Evolutionary conservation across 2,888 invertebrate species (phyloP), one percentile per base, ranked within the genome.

Genomic region (Gastracanthus pulcherrimus): DNA sequence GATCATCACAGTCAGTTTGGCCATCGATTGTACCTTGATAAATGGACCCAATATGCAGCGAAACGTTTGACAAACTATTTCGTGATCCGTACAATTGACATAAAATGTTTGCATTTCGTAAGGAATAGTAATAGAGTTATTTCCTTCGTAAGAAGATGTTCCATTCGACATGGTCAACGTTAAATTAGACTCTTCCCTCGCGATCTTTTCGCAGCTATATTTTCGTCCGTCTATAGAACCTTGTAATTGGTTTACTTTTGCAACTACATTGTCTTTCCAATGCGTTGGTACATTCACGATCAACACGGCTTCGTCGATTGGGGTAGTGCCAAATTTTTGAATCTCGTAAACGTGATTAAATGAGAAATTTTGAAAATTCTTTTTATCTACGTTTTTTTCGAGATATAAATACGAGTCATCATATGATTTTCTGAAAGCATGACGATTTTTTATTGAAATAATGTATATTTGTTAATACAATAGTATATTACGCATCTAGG

Each of bases 271-370:
- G n/a, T 84, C 74, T 26, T 81, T 77, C 48, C 76, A 71, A 6
- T 66, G 16, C 3, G 81, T 86, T 29, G 93, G 93, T 34, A 93
- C 85, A 38, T 84, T 83, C 16, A 93, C 84, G 36, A 84, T 85
- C 1, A 92, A 80, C 31, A 80, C 41, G 3, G 91, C 89, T 80
- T 89, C 88, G 16, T 91, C 88, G 5, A 92, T 87, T 7, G 92
- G 90, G 86, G 92, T 92, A 0, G 82, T 84, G 23, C 92, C 92
- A 72, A 90, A 89, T 85, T 92, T 92, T 64, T 86, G 87, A 11
- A 90, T 83, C 72, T 88, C 86, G 74, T 89, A 91, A 38, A 88
- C 76, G 45, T 91, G 91, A 62, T 87, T 85, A 66, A 90, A 90
- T 58, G 87, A 88, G 74, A 89, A 87, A 5, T 72, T 86, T 67